Conservation (phyloP, 1,140 invertebrate species). For the Steinernema feltiae region DNA sequence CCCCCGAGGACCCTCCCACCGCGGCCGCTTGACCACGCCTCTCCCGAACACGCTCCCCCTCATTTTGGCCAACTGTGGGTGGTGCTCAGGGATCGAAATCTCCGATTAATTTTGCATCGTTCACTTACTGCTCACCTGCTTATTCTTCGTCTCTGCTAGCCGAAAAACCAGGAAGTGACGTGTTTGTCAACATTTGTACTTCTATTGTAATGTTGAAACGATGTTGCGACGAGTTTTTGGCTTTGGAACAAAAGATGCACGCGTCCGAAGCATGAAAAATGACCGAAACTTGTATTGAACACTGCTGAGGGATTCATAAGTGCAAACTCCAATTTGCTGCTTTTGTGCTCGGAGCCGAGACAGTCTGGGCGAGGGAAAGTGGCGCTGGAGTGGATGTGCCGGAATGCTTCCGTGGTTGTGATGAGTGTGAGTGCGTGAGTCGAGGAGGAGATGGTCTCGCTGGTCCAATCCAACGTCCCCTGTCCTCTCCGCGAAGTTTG, state of each 20-base stretch:
- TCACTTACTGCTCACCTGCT: too few relatives aligned
- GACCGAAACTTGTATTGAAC: too few relatives aligned
- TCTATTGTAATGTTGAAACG: not conserved
- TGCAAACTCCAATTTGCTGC: too few relatives aligned
- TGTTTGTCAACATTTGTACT: not conserved
- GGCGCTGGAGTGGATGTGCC: slow-evolving; percentile 12
- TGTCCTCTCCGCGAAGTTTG: not conserved
- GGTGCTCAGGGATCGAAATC: not conserved
- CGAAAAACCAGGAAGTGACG: not conserved
- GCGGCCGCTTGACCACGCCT: not conserved
- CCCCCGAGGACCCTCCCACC: not conserved
- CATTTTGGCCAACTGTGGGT: not conserved
- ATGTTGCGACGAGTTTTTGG: not conserved
- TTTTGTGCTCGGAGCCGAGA: too few relatives aligned
- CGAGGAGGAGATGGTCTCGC: not conserved
- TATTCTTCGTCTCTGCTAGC: too few relatives aligned
- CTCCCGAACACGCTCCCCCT: not conserved
- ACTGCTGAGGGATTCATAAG: too few relatives aligned
- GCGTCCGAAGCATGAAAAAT: too few relatives aligned
- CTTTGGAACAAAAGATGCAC: too few relatives aligned
- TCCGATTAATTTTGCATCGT: not conserved
- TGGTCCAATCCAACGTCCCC: not conserved
- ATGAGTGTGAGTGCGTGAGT: not conserved
- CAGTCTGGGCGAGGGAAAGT: not conserved
- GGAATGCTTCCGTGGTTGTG: too few relatives aligned